Evolutionary conservation across 2,113 vertebrate genomes (phyloP).

Genomic region (Capreolus pygargus): DNA sequence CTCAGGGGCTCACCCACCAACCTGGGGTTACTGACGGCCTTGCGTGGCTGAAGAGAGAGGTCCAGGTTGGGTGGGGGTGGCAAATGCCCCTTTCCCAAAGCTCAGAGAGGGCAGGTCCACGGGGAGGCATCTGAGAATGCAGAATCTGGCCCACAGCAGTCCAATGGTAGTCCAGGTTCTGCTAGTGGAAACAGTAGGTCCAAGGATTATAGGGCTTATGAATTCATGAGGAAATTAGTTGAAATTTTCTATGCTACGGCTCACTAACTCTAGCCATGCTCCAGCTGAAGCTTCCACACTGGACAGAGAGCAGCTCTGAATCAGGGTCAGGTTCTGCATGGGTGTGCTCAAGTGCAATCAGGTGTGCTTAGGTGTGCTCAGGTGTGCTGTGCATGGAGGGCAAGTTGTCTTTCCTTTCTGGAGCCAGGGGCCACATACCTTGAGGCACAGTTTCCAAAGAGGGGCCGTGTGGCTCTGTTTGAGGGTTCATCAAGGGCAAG

Average conservation of each 20-base stretch:
- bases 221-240: slow-evolving; percentile 64
- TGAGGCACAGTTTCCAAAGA: neutral
- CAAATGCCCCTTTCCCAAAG: neutral
- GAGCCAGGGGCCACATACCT: slow-evolving; percentile 52
- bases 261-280: slow-evolving; percentile 60
- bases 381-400: neutral
- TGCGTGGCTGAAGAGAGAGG: neutral
- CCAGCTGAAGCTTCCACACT: neutral
- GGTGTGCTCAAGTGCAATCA: neutral
- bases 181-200: neutral
- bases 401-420: neutral
- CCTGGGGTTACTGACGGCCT: neutral
- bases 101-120: neutral
- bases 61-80: too few species aligned
- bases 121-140: neutral
- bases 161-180: fast-evolving
- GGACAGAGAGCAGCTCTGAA: neutral
- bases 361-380: neutral
- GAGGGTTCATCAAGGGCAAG: slow-evolving; percentile 64
- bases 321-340: neutral
- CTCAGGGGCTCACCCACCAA: neutral
- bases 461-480: neutral
- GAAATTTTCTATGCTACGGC: slow-evolving; percentile 53
- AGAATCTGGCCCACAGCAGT: neutral
- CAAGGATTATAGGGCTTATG: slow-evolving; percentile 53